Base-by-base conservation (phyloP, 2,113 vertebrate genomes). In the Notarius lentiginosus region DNA sequence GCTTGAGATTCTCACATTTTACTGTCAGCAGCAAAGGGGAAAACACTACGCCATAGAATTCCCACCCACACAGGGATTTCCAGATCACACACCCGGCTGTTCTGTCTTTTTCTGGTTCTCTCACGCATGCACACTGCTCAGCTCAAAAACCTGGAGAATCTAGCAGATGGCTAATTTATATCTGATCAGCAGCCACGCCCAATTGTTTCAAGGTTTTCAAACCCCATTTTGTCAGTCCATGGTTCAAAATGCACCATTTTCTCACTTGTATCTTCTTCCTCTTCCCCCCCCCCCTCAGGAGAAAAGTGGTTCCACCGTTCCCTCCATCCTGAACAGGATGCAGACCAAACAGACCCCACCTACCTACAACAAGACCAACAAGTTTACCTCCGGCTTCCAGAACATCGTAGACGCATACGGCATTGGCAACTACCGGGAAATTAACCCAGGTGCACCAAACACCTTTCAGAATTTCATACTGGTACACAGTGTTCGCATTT, bases 321-420 rank as follows among this genome's bases (percentile, higher is more conserved):
- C 98, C 24, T 99, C 98, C 87, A 99, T 99, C 91, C 93, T 99
- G 90, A 99, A 99, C 88, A 94, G 97, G 91, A 99, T 99, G 98
- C 98, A 99, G 91, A 97, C 96, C 86, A 99, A 96, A 82, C 98
- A 99, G 94, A 99, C 97, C 2, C 97, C 98, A 0, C 98, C 98
- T 70, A 99, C 98, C 0, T 99, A 95, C 86, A 99, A 99, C 94
- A 99, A 98, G 94, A 99, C 98, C 4, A 99, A 98, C 93, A 99
- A 99, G 92, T 99, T 99, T 93, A 99, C 98, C 5, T 95, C 92
- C 0, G 98, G 98, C 87, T 99, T 99, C 90, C 98, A 99, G 91
- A 99, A 96, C 93, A 97, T 99, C 0, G 98, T 99, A 56, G 98
- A 99, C 81, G 97, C 98, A 58, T 99, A 99, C 0, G 98, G 98